Conservation (phyloP, 2,113 vertebrate species). For the Rhabdomys dilectus region DNA sequence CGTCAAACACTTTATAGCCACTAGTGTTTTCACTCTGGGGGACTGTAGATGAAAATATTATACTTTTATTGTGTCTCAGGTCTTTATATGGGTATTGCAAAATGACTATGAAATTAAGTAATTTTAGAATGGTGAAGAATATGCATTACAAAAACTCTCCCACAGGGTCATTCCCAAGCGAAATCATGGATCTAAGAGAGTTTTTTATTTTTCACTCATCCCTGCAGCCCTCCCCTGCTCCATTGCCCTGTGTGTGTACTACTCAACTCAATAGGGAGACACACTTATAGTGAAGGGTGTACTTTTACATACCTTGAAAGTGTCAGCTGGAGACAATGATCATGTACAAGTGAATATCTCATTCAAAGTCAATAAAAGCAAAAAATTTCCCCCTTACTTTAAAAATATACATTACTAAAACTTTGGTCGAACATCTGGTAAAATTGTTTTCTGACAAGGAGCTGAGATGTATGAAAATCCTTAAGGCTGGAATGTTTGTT, state of each 20-base stretch:
- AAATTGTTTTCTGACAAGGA: neutral
- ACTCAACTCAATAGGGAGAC: neutral
- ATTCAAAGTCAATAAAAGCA: neutral
- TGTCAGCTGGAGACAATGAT: neutral
- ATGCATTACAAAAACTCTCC: constrained; percentile 27
- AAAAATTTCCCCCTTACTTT: neutral
- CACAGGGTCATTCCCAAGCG: neutral
- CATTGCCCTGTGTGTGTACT: neutral
- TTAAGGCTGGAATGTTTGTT: neutral
- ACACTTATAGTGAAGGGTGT: neutral
- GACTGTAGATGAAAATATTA: neutral
- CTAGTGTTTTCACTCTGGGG: constrained; percentile 14
- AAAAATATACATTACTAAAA: neutral
- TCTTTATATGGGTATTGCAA: constrained; percentile 11
- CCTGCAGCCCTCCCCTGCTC: neutral
- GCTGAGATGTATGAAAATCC: neutral
- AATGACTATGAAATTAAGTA: constrained; percentile 62
- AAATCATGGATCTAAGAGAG: neutral
- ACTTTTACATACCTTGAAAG: neutral
- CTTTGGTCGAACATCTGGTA: neutral
- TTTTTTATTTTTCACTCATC: neutral
- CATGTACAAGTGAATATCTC: neutral
- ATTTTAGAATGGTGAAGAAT: constrained; percentile 34
- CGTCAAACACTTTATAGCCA: neutral
- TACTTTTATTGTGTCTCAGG: neutral